Evolutionary conservation across 2,113 vertebrate genomes (phyloP).

Genomic region (Callorhinus ursinus): DNA sequence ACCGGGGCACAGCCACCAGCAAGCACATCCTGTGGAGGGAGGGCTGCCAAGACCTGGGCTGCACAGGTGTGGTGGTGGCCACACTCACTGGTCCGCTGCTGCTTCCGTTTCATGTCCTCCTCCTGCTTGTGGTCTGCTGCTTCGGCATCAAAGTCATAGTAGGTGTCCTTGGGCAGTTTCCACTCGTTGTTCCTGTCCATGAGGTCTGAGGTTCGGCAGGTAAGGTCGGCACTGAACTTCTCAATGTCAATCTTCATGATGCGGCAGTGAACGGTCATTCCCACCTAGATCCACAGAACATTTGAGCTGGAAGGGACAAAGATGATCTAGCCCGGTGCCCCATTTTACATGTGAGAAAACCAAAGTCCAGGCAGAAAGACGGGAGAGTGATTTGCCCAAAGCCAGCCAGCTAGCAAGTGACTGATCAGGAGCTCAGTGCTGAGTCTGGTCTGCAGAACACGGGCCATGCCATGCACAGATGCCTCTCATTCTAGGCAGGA

Average conservation of each 20-base stretch:
- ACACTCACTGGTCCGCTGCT: slow-evolving; percentile 96
- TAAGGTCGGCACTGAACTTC: slow-evolving; percentile 98
- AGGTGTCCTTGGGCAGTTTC: slow-evolving; percentile 98
- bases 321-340: slow-evolving; percentile 57
- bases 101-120: slow-evolving; percentile 97
- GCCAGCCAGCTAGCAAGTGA: neutral
- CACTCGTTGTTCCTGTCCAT: slow-evolving; percentile 98
- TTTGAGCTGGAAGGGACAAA: slow-evolving; percentile 76
- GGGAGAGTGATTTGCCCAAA: neutral
- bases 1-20: neutral
- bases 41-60: neutral
- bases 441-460: neutral
- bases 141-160: slow-evolving; percentile 97
- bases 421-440: neutral
- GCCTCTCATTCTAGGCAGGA: neutral
- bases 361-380: slow-evolving; percentile 19
- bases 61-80: neutral
- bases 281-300: slow-evolving; percentile 89
- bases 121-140: slow-evolving; percentile 95
- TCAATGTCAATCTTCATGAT: slow-evolving; percentile 99
- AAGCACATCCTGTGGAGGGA: accelerated
- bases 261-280: slow-evolving; percentile 98
- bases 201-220: slow-evolving; percentile 96
- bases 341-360: slow-evolving; percentile 28
- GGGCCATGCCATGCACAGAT: neutral